Percentiles rank a stretch among this genome's conserved stretches.
Conservation (phyloP, 2,113 vertebrate species). For the Toxostoma redivivum region DNA sequence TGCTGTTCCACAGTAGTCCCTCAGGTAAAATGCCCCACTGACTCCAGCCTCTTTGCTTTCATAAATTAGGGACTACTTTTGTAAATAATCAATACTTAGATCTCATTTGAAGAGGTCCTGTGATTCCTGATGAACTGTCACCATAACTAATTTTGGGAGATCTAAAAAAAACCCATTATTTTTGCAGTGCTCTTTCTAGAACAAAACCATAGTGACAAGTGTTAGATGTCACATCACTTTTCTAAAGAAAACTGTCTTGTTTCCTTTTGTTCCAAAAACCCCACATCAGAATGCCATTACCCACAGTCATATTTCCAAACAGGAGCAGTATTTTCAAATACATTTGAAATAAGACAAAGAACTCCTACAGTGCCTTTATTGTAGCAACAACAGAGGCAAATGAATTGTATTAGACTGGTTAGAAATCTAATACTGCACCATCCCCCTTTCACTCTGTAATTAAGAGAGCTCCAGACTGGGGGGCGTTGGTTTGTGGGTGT, state of each 20-base stretch:
- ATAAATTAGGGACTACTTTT: not conserved
- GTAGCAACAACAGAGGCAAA: not conserved
- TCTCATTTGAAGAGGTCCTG: not conserved
- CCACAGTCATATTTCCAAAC: not conserved
- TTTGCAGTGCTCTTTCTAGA: not conserved
- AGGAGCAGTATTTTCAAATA: not conserved
- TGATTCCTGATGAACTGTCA: not conserved
- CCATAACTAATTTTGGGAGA: not conserved
- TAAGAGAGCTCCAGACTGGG: not conserved
- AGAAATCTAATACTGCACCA: not conserved
- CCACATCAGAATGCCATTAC: not conserved
- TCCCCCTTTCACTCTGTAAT: not conserved
- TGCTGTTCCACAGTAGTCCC: not conserved
- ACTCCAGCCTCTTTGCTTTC: not conserved
- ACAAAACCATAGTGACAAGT: not conserved
- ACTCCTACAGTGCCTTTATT: not conserved
- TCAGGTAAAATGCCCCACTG: not conserved
- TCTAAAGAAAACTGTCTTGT: not conserved
- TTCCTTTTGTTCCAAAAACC: not conserved
- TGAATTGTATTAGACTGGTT: too few species aligned
- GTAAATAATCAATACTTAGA: not conserved
- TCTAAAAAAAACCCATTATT: accelerated
- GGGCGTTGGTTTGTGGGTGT: not conserved
- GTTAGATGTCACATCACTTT: not conserved
- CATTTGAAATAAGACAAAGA: not conserved